Percentiles rank a stretch among this genome's conserved stretches.
These are phyloP conservation scores for Timema podura DNA, from an alignment of 2,888 invertebrate genomes.

Conservation along the genomic window DNA sequence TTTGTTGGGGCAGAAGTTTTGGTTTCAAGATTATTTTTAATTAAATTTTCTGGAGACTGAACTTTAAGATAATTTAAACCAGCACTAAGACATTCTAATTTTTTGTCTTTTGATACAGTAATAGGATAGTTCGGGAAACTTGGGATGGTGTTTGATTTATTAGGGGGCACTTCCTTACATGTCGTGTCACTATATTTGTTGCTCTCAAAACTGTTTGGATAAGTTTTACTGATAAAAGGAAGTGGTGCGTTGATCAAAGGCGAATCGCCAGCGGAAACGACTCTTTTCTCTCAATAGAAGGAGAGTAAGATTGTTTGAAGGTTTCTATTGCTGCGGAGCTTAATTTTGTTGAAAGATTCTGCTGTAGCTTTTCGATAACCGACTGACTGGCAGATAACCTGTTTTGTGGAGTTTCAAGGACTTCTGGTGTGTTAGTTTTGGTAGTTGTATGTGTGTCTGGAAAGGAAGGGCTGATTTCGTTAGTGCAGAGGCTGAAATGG, in stretches of 20 bases:
- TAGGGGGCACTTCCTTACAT: neutral
- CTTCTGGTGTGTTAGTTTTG: too few relatives aligned
- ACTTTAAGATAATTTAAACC: too few relatives aligned
- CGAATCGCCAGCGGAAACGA: neutral
- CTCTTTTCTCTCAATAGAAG: conserved; percentile 2
- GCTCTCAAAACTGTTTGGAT: too few relatives aligned
- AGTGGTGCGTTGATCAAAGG: neutral
- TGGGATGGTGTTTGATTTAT: neutral
- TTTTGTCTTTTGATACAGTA: too few relatives aligned
- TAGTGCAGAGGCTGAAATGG: too few relatives aligned
- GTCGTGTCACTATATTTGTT: too few relatives aligned
- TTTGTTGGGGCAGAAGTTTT: neutral
- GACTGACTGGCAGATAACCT: conserved; percentile 22
- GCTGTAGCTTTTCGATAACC: conserved; percentile 26
- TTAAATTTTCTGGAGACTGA: neutral
- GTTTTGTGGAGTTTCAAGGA: conserved; percentile 6
- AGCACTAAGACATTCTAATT: too few relatives aligned
- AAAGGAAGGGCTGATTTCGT: too few relatives aligned
- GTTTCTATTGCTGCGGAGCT: conserved; percentile 25
- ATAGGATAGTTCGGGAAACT: neutral
- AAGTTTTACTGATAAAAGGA: neutral
- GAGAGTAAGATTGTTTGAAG: conserved; percentile 18
- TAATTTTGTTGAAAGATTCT: conserved; percentile 24
- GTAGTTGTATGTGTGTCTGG: too few relatives aligned
- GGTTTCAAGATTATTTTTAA: neutral